Base-by-base conservation (phyloP, 2,113 vertebrate genomes). In the Trichomycterus rosablanca region DNA sequence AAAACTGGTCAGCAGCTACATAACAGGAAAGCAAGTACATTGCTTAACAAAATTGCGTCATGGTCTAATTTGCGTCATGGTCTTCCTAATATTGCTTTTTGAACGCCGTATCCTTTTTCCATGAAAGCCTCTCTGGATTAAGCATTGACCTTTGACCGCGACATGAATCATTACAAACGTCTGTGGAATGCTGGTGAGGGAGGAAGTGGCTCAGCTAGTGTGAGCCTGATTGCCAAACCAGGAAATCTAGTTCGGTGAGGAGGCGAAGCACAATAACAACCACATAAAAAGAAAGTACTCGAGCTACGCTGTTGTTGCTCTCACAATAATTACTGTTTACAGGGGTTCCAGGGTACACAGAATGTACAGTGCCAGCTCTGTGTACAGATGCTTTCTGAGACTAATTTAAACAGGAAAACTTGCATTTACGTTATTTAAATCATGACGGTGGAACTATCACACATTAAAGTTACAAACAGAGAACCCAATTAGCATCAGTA, bases 181-280 rank as follows among this genome's bases (percentile, higher is more conserved):
- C 72, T 71, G 55, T 73, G 82, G 83, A 83, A 86, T 81, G 80
- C 71, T 67, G 70, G 69, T 44, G 60, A 58, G 48, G 62, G 63
- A 78, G 73, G 77, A 78, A 71, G 75, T 61, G 43, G 72, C 59
- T 81, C 68, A 16, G 67, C 70, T 79, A 75, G 71, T 14, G 28
- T 51, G 50, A 52, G 57, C 39, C 32, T 16, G 40, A 64, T 49
- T 37, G 30, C 62, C 42, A 60, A 58, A 68, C 68, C 52, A 80
- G 74, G 70, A 84, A 74, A 77, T 75, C 57, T 74, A 67, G 67
- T 73, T 66, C 52, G 75, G 45, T 23, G 19, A 51, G 44, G 4
- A 54, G 23, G 35, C 45, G 70, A 68, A 63, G 43, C 44, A 28
- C 52, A 9, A 66, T 5, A 15, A 22, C 66, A 46, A 59, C 44